phyloP scores from a whole-genome alignment of 2,113 vertebrate genomes.

The Ivindomyrus marchei region DNA sequence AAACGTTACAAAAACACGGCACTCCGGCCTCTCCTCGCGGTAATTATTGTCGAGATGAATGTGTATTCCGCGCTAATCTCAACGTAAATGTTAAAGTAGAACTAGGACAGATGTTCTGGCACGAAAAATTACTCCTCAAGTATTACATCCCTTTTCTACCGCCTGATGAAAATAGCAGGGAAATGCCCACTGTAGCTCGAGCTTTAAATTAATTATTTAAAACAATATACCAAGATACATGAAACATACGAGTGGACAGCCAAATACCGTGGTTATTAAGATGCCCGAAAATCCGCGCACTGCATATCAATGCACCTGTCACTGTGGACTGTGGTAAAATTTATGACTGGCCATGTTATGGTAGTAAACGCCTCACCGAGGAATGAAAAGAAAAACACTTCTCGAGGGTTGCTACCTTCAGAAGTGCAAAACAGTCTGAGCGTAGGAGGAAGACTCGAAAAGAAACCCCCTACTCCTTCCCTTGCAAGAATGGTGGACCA shows the following conservation, averaged over 20 bases:
- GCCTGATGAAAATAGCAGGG: not conserved
- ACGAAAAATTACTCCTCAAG: constrained; percentile 8
- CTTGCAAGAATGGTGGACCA: constrained; percentile 43
- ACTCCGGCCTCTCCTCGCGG: not conserved
- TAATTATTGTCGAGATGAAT: constrained; percentile 14
- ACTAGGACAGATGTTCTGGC: constrained; percentile 21
- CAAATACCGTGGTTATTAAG: constrained; percentile 75
- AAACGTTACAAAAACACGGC: not conserved
- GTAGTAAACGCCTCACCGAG: constrained; percentile 82
- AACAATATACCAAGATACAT: constrained; percentile 67
- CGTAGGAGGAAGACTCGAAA: constrained; percentile 88
- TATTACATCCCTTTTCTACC: not conserved
- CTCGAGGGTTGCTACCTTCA: constrained; percentile 68
- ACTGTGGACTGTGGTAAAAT: constrained; percentile 87
- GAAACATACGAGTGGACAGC: constrained; percentile 61
- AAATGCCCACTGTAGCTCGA: constrained; percentile 31
- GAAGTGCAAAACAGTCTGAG: constrained; percentile 78
- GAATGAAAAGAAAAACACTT: constrained; percentile 84
- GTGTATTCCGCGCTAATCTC: constrained; percentile 26
- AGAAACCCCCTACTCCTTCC: constrained; percentile 78
- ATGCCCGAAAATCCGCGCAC: constrained; percentile 69
- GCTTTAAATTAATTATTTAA: constrained; percentile 66
- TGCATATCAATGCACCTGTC: constrained; percentile 99
- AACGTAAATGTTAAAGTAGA: constrained; percentile 18
- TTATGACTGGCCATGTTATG: constrained; percentile 85